Conservation (phyloP, 2,888 invertebrate species). For the Ornithoptera alexandrae region DNA sequence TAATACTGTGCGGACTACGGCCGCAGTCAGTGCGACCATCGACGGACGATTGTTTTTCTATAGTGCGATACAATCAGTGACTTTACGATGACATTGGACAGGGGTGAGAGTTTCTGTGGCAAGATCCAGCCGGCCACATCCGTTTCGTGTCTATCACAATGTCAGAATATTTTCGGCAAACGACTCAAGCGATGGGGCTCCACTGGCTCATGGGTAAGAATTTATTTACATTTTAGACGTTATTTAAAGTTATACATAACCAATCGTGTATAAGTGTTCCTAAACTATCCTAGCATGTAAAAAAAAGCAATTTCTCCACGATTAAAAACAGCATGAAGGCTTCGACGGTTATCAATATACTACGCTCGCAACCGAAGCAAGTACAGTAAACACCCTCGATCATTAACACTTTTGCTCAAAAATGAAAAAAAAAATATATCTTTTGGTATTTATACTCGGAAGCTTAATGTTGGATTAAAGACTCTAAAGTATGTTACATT, state of each 20-base stretch:
- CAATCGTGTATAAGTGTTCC: background rate
- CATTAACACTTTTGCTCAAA: too few relatives aligned
- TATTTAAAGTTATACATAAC: too few relatives aligned
- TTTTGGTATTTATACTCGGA: too few relatives aligned
- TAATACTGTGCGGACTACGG: conserved; percentile 16
- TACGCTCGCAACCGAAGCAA: too few relatives aligned
- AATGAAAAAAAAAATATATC: too few relatives aligned
- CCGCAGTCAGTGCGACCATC: conserved; percentile 22
- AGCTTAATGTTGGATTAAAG: too few relatives aligned
- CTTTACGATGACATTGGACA: conserved; percentile 74
- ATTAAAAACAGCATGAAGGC: too few relatives aligned
- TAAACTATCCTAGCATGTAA: too few relatives aligned
- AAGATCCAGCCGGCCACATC: conserved; percentile 76
- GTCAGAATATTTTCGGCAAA: conserved; percentile 83
- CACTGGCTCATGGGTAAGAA: conserved; percentile 86
- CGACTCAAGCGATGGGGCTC: conserved; percentile 86
- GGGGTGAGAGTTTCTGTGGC: conserved; percentile 69
- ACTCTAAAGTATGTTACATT: too few relatives aligned
- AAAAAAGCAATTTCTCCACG: too few relatives aligned
- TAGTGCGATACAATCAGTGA: conserved; percentile 31
- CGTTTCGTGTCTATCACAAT: conserved; percentile 77
- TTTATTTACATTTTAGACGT: background rate
- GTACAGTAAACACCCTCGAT: too few relatives aligned
- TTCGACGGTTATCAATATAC: too few relatives aligned
- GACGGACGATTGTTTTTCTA: conserved; percentile 24